Base-by-base conservation (phyloP, 1,140 invertebrate species). In the Drepana arcuata region DNA sequence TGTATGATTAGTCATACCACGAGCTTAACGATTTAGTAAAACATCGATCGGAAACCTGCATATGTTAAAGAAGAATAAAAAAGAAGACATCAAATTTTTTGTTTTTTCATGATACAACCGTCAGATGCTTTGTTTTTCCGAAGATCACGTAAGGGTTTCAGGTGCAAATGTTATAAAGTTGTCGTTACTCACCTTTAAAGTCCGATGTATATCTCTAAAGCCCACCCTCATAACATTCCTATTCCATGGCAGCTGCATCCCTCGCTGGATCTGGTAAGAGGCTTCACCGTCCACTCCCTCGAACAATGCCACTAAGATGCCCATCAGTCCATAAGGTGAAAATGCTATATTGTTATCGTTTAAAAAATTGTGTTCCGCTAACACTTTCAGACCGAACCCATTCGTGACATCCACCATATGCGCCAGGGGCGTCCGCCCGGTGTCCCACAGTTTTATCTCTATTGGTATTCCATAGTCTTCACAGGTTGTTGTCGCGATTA, bases 271-370 rank as follows among this genome's bases (percentile, higher is more conserved):
- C 68, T 94, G 91, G 14, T 86, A 83, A 14, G 86, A 86, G 10
- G 90, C 89, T 41, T 86, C 84, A 12, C 90, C 91, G 14, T 87
- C 81, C 0, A 92, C 86, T 14, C 92, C 93, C 69, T 94, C 93
- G 56, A 89, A 92, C 7, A 94, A 72, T 0, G 92, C 90, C 12
- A 92, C 86, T 24, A 93, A 72, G 6, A 94, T 91, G 48, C 92
- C 92, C 49, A 90, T 88, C 34, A 92, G 67, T 0, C 92, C 92
- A 16, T 92, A 92, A 2, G 93, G 92, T 1, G 92, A 94, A 67
- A 93, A 92, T 4, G 91, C 92, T n/a, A 93, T 89, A 58, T 94
- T 94, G 57, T 93, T 91, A n/a, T 88, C 86, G 55, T 90, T 86
- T 41, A 86, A 79, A 58, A 86, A 86, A 37, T 86, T 86, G 57